Percentiles rank a stretch among this genome's conserved stretches.
phyloP scores from a whole-genome alignment of 2,113 vertebrate genomes.

The Empidonax alnorum region DNA sequence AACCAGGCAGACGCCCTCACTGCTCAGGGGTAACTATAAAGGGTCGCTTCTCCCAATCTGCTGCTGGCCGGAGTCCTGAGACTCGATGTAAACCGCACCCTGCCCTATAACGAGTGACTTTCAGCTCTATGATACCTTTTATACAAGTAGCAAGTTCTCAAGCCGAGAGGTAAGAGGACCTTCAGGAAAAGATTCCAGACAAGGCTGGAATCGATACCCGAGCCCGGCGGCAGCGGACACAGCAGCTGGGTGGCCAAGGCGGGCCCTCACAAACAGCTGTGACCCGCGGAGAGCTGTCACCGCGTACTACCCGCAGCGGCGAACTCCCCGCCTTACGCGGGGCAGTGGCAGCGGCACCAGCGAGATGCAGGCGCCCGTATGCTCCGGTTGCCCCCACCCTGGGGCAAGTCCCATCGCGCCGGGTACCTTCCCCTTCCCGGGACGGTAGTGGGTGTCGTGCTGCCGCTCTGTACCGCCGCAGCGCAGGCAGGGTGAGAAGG shows the following conservation, averaged over 20 bases:
- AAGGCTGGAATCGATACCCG: rapidly evolving
- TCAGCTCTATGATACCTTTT: rapidly evolving
- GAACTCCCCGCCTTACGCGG: rapidly evolving
- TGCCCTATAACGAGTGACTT: rapidly evolving
- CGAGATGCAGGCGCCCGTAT: rapidly evolving
- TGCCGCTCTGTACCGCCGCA: not conserved
- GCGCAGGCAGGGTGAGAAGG: not conserved
- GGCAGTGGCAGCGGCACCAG: not conserved
- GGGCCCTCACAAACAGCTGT: not conserved
- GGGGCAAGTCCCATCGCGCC: not conserved
- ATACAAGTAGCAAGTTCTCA: rapidly evolving
- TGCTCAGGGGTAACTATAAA: not conserved
- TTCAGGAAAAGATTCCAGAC: not conserved
- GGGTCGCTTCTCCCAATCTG: not conserved
- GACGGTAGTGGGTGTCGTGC: rapidly evolving
- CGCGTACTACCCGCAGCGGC: not conserved
- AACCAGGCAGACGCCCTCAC: not conserved
- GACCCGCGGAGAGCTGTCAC: not conserved
- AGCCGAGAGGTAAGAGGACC: not conserved
- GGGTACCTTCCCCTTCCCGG: not conserved
- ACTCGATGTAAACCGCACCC: rapidly evolving
- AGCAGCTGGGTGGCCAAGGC: not conserved
- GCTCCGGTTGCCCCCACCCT: rapidly evolving
- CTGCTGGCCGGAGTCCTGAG: not conserved
- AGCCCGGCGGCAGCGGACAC: not conserved